A percentile compares a stretch with the other conserved stretches of the same genome.
phyloP scores from a whole-genome alignment of 2,797 vertebrate genomes.

The Pygocentrus nattereri region DNA sequence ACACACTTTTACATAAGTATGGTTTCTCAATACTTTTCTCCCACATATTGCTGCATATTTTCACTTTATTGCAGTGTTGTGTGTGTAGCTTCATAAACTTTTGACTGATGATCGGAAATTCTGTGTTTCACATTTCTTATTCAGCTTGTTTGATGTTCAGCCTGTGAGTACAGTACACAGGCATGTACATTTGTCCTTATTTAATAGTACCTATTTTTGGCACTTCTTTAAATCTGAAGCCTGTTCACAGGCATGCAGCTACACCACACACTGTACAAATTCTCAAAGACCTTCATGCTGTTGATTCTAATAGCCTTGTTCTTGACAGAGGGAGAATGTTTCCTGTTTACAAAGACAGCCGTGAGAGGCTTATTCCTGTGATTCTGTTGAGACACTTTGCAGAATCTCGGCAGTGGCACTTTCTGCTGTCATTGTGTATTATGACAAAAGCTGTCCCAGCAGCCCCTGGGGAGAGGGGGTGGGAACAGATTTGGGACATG shows the following conservation, averaged over 20 bases:
- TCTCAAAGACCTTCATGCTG: conserved; percentile 23
- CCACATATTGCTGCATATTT: too few relatives aligned
- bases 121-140: neutral
- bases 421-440: conserved; percentile 49
- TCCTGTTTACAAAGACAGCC: conserved; percentile 46
- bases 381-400: conserved; percentile 31
- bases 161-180: neutral
- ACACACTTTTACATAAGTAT: too few relatives aligned
- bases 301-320: conserved; percentile 30
- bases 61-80: too few relatives aligned
- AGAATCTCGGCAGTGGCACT: conserved; percentile 37
- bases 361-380: conserved; percentile 26
- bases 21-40: too few relatives aligned
- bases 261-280: neutral
- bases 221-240: neutral
- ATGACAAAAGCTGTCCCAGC: conserved; percentile 43
- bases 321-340: conserved; percentile 18
- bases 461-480: conserved; percentile 30
- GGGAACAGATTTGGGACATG: conserved; percentile 38
- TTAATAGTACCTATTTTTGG: neutral
- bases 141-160: neutral
- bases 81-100: neutral
- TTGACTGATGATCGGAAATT: neutral
- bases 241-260: conserved; percentile 13
- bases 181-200: neutral